Conservation (phyloP, 2,888 invertebrate species). For the Masnerella sp. region DNA sequence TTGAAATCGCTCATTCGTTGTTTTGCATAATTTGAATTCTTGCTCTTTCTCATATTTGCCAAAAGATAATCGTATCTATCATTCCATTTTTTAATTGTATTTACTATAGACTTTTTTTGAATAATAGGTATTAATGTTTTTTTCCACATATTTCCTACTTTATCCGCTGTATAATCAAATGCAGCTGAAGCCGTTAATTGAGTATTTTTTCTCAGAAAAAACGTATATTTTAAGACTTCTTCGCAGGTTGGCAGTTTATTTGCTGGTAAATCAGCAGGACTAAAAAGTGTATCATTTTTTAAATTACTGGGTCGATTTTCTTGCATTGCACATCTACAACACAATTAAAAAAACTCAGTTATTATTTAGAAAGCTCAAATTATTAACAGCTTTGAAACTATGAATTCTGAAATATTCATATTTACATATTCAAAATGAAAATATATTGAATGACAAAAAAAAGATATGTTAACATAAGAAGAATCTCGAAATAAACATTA, state of each 20-base stretch:
- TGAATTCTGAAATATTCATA: no score
- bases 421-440: no score
- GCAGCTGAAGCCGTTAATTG: neutral
- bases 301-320: neutral
- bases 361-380: no score
- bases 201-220: conserved; percentile 2
- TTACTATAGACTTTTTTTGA: neutral
- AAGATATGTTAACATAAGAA: no score
- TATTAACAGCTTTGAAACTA: no score
- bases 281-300: neutral
- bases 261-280: neutral
- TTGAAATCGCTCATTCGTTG: neutral
- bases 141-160: neutral
- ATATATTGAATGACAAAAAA: no score
- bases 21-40: neutral
- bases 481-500: no score
- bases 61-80: neutral
- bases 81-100: neutral
- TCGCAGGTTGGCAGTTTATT: conserved; percentile 4
- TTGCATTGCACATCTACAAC: conserved; percentile 2
- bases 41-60: neutral
- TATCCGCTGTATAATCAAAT: neutral
- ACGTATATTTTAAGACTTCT: neutral
- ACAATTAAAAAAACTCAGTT: no score
- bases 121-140: neutral